Percentiles rank a stretch among this genome's conserved stretches.
phyloP scores from a whole-genome alignment of 2,888 invertebrate species.

The Epistrophella euchroma region DNA sequence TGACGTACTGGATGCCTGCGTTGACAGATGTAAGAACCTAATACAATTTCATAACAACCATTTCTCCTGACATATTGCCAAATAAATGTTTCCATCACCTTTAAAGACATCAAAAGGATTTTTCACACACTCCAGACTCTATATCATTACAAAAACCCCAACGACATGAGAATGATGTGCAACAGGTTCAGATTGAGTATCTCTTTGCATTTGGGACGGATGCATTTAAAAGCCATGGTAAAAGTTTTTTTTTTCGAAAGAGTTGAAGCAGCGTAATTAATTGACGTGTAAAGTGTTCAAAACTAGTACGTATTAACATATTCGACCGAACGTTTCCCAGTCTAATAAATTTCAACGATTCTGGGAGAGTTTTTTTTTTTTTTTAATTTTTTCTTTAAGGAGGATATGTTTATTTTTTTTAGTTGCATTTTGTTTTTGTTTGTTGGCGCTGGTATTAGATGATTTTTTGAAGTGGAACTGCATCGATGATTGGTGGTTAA shows the following conservation, averaged over 20 bases:
- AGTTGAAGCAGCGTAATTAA: conserved; percentile 55
- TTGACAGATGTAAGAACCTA: conserved; percentile 52
- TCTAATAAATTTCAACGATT: conserved; percentile 63
- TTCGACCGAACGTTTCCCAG: conserved; percentile 46
- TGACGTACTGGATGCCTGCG: conserved; percentile 60
- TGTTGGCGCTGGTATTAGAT: conserved; percentile 58
- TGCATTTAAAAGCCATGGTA: conserved; percentile 31
- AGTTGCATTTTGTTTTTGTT: conserved; percentile 63
- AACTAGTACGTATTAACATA: conserved; percentile 71
- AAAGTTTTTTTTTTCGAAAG: conserved; percentile 28
- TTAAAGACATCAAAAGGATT: conserved; percentile 71
- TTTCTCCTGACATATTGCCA: conserved; percentile 72
- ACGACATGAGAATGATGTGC: conserved; percentile 38
- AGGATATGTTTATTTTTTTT: conserved; percentile 57
- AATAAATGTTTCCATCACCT: conserved; percentile 74
- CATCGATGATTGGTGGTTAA: conserved; percentile 38
- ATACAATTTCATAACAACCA: conserved; percentile 48
- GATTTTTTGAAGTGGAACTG: conserved; percentile 48
- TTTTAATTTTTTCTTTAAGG: background rate
- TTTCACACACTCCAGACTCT: conserved; percentile 5
- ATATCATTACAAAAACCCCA: conserved; percentile 21
- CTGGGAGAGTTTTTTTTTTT: background rate
- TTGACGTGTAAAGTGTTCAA: conserved; percentile 71
- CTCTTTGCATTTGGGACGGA: background rate
- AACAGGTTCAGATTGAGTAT: conserved; percentile 5